phyloP scores from a whole-genome alignment of 1,140 invertebrate genomes.

The Cataglyphis hispanica region DNA sequence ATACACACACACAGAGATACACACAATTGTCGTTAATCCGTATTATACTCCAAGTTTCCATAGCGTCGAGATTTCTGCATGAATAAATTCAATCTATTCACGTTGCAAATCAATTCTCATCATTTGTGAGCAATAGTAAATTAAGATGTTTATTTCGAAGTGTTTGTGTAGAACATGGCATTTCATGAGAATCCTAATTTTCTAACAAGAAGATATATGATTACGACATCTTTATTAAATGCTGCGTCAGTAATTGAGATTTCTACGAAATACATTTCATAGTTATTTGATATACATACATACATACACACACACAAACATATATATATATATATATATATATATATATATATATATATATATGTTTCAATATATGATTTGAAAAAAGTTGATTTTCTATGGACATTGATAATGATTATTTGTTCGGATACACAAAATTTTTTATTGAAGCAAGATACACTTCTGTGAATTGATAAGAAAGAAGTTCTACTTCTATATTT shows the following conservation, averaged over 20 bases:
- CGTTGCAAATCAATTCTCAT: constrained; percentile 27
- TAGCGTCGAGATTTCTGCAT: constrained; percentile 10
- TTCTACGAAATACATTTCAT: neutral
- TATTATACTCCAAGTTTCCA: neutral
- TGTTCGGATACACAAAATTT: neutral
- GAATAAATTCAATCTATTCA: constrained; percentile 21
- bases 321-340: too few relatives aligned
- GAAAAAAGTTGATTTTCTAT: neutral
- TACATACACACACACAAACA: too few relatives aligned
- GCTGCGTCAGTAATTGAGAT: neutral
- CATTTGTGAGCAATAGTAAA: neutral
- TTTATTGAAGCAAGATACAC: neutral
- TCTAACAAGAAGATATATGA: neutral
- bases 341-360: too few relatives aligned
- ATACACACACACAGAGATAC: too few relatives aligned
- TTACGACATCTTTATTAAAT: neutral
- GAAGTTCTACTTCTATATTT: neutral
- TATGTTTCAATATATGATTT: too few relatives aligned
- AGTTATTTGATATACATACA: neutral
- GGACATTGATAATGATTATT: neutral
- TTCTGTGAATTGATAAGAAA: neutral
- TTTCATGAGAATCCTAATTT: neutral
- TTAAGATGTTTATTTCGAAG: neutral
- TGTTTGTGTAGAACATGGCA: neutral
- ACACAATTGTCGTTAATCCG: constrained; percentile 10